phyloP scores from a whole-genome alignment of 2,888 invertebrate genomes.

The Leucoma salicis region DNA sequence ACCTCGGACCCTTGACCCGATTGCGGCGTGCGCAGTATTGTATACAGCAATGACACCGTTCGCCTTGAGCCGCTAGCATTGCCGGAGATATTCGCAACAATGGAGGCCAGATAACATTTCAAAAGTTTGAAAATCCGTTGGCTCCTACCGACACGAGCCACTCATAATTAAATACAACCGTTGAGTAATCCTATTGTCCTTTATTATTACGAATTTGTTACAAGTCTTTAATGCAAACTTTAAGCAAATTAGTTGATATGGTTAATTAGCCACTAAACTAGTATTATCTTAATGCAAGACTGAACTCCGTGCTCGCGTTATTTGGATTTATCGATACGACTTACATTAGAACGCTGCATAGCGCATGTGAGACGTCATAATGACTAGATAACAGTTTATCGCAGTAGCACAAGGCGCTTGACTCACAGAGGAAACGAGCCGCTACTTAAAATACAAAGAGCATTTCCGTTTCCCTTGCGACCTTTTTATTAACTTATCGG shows the following conservation, averaged over 20 bases:
- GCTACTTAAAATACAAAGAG: conserved; percentile 63
- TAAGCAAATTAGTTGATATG: conserved; percentile 16
- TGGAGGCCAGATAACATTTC: conserved; percentile 82
- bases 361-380: conserved; percentile 56
- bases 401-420: conserved; percentile 52
- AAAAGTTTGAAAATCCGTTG: conserved; percentile 79
- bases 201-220: conserved; percentile 28
- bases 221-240: conserved; percentile 14
- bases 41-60: conserved; percentile 81
- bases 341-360: conserved; percentile 41
- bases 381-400: conserved; percentile 64
- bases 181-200: conserved; percentile 61
- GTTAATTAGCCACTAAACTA: no score
- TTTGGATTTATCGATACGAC: conserved; percentile 39
- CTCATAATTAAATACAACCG: conserved; percentile 63
- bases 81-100: conserved; percentile 82
- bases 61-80: conserved; percentile 81
- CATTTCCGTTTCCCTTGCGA: conserved; percentile 71
- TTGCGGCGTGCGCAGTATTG: conserved; percentile 70
- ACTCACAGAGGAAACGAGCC: conserved; percentile 69
- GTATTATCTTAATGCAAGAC: no score
- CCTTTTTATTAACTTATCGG: conserved; percentile 51
- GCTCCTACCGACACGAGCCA: conserved; percentile 58
- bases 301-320: conserved; percentile 33
- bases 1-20: conserved; percentile 75